Evolutionary conservation across 2,797 vertebrate species (phyloP).

Genomic region (Pogoniulus pusillus): DNA sequence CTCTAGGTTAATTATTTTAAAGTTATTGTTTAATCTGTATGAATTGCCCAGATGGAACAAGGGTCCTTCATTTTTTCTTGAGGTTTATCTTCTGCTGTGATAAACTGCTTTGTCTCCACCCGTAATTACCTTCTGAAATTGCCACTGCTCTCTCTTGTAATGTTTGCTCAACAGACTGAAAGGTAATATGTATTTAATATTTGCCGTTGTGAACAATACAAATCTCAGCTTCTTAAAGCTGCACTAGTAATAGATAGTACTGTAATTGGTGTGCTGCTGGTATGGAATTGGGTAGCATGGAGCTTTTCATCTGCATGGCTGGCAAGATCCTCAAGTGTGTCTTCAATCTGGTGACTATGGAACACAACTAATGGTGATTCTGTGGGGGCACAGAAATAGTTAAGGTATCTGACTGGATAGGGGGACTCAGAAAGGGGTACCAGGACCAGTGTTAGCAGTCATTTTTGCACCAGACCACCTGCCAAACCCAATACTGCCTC

Average conservation of each 20-base stretch:
- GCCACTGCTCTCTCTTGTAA: conserved; percentile 56
- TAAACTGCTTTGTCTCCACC: conserved; percentile 59
- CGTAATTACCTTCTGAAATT: conserved; percentile 79
- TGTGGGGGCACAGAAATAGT: not conserved
- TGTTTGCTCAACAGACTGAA: conserved; percentile 45
- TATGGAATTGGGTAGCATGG: not conserved
- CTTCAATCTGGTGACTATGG: not conserved
- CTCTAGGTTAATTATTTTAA: conserved; percentile 53
- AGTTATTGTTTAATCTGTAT: conserved; percentile 51
- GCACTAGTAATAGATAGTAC: not conserved
- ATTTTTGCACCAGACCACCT: not conserved
- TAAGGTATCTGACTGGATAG: not conserved
- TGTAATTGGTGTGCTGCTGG: not conserved
- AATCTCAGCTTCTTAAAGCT: not conserved
- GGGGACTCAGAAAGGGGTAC: not conserved
- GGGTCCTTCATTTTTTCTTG: conserved; percentile 44
- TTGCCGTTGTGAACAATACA: conserved; percentile 23
- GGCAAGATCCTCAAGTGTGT: not conserved
- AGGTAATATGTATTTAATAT: conserved; percentile 52
- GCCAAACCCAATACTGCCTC: not conserved
- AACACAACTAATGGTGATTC: not conserved
- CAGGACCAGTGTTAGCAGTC: not conserved
- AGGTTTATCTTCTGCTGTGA: conserved; percentile 63
- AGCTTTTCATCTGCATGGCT: not conserved
- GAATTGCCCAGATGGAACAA: conserved; percentile 22